Evolutionary conservation across 2,797 vertebrate species (phyloP).

Genomic region (Characodon lateralis): DNA sequence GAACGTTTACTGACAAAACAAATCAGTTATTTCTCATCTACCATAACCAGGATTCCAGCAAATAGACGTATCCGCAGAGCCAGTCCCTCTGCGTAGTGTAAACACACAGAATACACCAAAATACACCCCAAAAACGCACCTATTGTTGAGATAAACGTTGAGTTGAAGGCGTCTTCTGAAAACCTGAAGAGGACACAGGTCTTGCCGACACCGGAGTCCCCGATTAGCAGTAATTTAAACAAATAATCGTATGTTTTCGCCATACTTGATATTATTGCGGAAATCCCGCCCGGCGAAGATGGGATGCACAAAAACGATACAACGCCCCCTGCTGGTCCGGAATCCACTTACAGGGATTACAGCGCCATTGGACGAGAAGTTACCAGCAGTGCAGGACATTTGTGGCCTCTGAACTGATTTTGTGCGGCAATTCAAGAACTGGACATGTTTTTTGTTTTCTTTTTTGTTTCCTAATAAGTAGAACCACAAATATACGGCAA

Average conservation of each 20-base stretch:
- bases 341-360: conserved; percentile 4
- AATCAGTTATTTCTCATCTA: background rate
- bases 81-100: conserved; percentile 27
- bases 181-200: conserved; percentile 97
- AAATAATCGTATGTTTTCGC: conserved; percentile 99
- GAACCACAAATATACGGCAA: too few species aligned
- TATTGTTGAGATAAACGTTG: conserved; percentile 97
- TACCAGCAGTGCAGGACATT: background rate
- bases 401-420: too few species aligned
- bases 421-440: too few species aligned
- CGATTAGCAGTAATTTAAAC: conserved; percentile 97
- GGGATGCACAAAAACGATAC: conserved; percentile 19
- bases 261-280: conserved; percentile 88
- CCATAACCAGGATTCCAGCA: conserved; percentile 45
- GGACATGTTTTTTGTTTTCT: too few species aligned
- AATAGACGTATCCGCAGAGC: conserved; percentile 51
- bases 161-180: conserved; percentile 97
- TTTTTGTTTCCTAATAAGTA: too few species aligned
- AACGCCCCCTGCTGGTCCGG: conserved; percentile 75
- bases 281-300: conserved; percentile 83
- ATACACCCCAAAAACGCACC: conserved; percentile 71
- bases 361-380: background rate
- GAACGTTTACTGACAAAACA: background rate
- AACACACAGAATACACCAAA: conserved; percentile 43
- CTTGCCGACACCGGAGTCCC: conserved; percentile 96